Base-by-base conservation (phyloP, 2,797 vertebrate genomes). In the Antrozous pallidus region DNA sequence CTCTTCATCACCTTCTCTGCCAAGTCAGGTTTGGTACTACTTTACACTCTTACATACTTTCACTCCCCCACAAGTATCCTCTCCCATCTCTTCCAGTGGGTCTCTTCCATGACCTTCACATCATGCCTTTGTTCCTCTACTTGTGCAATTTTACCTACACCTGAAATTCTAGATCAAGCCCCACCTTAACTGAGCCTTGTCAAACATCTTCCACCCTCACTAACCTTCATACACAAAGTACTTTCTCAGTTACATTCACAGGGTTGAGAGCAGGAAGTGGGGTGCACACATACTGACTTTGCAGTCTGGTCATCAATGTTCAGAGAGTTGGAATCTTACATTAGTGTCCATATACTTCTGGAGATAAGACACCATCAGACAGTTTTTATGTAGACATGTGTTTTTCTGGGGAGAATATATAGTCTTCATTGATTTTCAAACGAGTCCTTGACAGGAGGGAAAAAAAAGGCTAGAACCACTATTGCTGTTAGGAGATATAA, bases 381-480 rank as follows among this genome's bases (percentile, higher is more conserved):
- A 13, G 28, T 45, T 80, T 80, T 93, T 40, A 42, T 69, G n/a
- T 56, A 24, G 56, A 31, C 6, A 0, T 36, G n/a, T 84, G 17
- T 90, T 83, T 63, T 75, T 84, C 11, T 0, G 2, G 56, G 3
- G 38, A 75, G 12, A 12, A 36, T 54, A n/a, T 6, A 10, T 65
- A 73, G 42, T 51, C 82, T 90, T 93, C 71, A 49, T 31, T 81
- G 22, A 61, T 54, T 94, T 38, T 69, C 81, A 82, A 77, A 89
- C 67, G 17, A 90, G 36, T 31, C 24, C 26, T 65, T 61, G 22
- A 42, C 31, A 67, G 8, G 31, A 77, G 10, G 4, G 4, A 36
- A 61, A 61, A 6, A 65, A 65, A 83, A 78, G 4, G 4, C 87
- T 87, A 80, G 82, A 94, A 28, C 47, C 67, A 65, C 8, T 5